Base-by-base conservation (phyloP, 2,888 invertebrate genomes). In the Lepidonotus clava region DNA sequence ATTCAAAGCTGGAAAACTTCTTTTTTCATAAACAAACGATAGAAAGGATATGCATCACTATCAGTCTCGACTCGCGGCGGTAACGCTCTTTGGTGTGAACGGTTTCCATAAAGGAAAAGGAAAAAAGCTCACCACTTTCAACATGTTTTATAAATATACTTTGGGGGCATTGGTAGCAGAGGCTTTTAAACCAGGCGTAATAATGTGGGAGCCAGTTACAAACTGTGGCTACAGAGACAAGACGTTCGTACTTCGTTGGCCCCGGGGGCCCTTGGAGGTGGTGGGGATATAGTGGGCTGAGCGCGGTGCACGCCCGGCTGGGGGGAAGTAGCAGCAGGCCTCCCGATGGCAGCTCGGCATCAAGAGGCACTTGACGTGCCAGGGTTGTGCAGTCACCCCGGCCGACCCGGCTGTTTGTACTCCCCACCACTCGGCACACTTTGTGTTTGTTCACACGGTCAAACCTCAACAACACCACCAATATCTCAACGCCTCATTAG, bases 381-480 rank as follows among this genome's bases (percentile, higher is more conserved):
- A 2, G 80, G 32, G 46, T 24, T 24, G 80, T 46, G 80, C 80
- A 46, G 51, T 80, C 80, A 80, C 80, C 80, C 80, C 5, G 46
- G 6, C 46, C 80, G 80, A 80, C 80, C 80, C 41, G 46, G 36
- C 38, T 71, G 71, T 71, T 34, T 71, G 41, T 80, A 41, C 80
- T 80, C 28, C 46, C 14, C 24, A 46, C 80, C 24, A 32, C 80
- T 21, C 80, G 28, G 80, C 80, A 80, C 41, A 34, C 80, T 46
- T 80, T 80, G 80, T 80, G 51, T 41, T 80, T 80, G 80, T 41
- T 80, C 80, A 80, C 80, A 80, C 80, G 80, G 51, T 46, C 80
- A 34, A 80, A 80, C 28, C 80, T 41, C 41, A 80, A 41, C 80
- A 51, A 51, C 71, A 71, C 80, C 46, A 51, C 46, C 41, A 24